A percentile compares a stretch with the other conserved stretches of the same genome.
Conservation (phyloP, 2,888 invertebrate species). For the Lycia hirtaria region DNA sequence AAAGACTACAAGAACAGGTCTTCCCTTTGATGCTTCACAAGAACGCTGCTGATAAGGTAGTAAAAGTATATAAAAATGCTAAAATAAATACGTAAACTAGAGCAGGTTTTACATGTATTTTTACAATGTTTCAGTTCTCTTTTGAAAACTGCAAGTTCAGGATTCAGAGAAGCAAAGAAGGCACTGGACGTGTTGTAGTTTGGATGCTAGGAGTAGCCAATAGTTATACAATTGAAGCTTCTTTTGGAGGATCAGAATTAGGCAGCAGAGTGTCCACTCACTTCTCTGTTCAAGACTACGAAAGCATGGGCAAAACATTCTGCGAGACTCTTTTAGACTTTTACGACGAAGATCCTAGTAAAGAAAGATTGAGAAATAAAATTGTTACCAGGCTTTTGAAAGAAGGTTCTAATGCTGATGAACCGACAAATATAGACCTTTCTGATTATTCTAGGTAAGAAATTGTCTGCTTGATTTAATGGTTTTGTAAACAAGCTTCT, state of each 20-base stretch:
- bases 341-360: conserved; percentile 93
- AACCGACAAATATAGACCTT: conserved; percentile 93
- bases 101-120: neutral
- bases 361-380: conserved; percentile 92
- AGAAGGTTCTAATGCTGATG: conserved; percentile 95
- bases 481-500: too few relatives aligned
- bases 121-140: conserved; percentile 90
- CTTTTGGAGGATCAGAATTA: conserved; percentile 95
- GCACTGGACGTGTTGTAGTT: conserved; percentile 96
- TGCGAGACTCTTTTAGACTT: conserved; percentile 97
- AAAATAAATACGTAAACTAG: neutral
- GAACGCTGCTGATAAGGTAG: conserved; percentile 94
- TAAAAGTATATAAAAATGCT: neutral
- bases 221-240: conserved; percentile 98
- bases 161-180: conserved; percentile 96
- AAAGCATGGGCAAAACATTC: conserved; percentile 93
- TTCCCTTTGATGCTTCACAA: conserved; percentile 97
- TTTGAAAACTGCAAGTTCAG: conserved; percentile 97
- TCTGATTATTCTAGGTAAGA: conserved; percentile 94
- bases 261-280: conserved; percentile 93
- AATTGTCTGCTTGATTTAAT: too few relatives aligned
- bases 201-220: conserved; percentile 98
- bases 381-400: conserved; percentile 91
- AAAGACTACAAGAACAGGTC: conserved; percentile 94
- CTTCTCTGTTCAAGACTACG: conserved; percentile 89